A percentile compares a stretch with the other conserved stretches of the same genome.
Evolutionary conservation across 2,888 invertebrate genomes (phyloP).

Genomic region (Leistus spinibarbis): DNA sequence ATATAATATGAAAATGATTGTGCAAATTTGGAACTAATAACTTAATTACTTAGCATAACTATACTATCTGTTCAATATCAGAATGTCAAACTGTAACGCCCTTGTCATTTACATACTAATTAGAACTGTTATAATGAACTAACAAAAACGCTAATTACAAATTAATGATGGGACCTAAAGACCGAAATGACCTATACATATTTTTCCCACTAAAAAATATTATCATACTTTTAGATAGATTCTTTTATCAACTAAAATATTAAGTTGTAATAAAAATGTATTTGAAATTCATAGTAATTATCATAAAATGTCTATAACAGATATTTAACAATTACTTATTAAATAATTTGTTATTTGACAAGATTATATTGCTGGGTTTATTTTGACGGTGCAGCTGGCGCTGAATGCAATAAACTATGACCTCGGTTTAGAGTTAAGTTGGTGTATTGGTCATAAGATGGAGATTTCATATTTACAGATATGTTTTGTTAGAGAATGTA

Average conservation of each 20-base stretch:
- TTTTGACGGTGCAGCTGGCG: too few species aligned
- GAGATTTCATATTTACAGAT: background rate
- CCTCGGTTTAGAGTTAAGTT: too few species aligned
- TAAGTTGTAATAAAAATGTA: too few species aligned
- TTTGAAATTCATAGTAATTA: too few species aligned
- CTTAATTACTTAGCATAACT: background rate
- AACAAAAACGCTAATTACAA: constrained; percentile 8
- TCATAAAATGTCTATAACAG: too few species aligned
- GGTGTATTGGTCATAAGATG: too few species aligned
- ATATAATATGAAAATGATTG: background rate
- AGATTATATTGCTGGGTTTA: too few species aligned
- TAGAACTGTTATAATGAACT: background rate
- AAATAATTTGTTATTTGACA: too few species aligned
- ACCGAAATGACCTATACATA: background rate
- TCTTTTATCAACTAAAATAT: too few species aligned
- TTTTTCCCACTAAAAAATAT: background rate
- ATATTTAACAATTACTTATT: too few species aligned
- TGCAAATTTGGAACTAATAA: background rate
- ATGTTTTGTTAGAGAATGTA: background rate
- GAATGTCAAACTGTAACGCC: background rate
- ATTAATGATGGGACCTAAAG: background rate
- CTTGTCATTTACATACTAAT: background rate
- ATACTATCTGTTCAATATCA: background rate
- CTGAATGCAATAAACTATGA: too few species aligned
- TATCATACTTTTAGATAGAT: background rate